Conservation (phyloP, 1,140 invertebrate species). For the Brachionus rubens region DNA sequence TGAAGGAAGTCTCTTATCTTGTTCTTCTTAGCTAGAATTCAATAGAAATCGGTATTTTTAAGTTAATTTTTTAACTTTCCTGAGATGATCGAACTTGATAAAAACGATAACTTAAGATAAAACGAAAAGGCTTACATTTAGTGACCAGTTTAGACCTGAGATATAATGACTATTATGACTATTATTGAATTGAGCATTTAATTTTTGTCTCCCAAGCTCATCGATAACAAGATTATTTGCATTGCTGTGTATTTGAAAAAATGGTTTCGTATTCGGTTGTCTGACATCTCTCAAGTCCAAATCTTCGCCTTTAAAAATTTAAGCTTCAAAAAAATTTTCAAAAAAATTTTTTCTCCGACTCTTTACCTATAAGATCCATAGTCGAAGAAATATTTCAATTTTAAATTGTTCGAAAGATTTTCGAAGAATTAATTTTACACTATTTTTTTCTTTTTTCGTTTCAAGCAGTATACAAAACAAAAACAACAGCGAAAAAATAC, state of each 20-base stretch:
- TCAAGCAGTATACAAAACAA: not conserved
- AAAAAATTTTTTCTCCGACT: not conserved
- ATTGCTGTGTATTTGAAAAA: too few relatives aligned
- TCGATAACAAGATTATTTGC: too few relatives aligned
- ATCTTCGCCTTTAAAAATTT: not conserved
- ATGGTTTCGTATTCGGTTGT: not conserved
- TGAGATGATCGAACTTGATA: too few relatives aligned
- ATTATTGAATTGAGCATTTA: too few relatives aligned
- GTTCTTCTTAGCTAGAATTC: too few relatives aligned
- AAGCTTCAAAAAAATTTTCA: not conserved
- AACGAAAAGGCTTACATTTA: not conserved
- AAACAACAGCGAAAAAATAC: not conserved
- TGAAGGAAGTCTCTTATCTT: too few relatives aligned
- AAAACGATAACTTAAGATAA: too few relatives aligned
- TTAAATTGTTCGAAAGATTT: too few relatives aligned
- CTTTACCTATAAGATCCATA: slow-evolving; percentile 38
- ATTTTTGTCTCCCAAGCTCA: too few relatives aligned
- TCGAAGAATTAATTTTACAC: not conserved
- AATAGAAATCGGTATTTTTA: too few relatives aligned
- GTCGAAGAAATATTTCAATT: slow-evolving; percentile 34
- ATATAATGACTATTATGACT: not conserved
- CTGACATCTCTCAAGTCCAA: not conserved
- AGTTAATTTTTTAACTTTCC: too few relatives aligned
- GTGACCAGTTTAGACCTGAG: not conserved
- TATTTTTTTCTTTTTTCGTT: not conserved